Conservation (phyloP, 2,113 vertebrate species). For the Seriola rivoliana region DNA sequence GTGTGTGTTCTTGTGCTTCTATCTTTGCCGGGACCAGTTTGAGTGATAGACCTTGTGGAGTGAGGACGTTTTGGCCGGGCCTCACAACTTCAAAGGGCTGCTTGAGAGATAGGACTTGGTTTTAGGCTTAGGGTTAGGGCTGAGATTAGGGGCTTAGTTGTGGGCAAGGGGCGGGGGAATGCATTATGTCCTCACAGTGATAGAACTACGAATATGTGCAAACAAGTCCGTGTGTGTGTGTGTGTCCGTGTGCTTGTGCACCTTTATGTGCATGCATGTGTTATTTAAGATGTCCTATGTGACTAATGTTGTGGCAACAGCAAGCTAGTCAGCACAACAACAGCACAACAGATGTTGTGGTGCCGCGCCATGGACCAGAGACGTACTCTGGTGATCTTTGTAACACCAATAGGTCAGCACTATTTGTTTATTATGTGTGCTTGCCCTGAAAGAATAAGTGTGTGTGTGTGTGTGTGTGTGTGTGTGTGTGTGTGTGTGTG, state of each 20-base stretch:
- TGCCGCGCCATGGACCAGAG: conserved; percentile 23
- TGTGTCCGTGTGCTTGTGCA: not conserved
- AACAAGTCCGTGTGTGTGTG: not conserved
- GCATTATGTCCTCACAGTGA: no score
- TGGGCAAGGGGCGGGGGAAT: no score
- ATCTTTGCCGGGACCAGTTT: no score
- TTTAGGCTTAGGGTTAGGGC: no score
- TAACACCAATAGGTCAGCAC: conserved; percentile 52
- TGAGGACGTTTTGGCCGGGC: no score
- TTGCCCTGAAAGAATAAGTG: conserved; percentile 1
- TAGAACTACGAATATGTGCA: not conserved
- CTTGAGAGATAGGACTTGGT: no score
- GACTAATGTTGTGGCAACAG: conserved; percentile 70
- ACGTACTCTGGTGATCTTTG: conserved; percentile 50
- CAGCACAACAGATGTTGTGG: conserved; percentile 48
- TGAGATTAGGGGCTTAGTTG: no score
- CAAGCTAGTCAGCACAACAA: conserved; percentile 18
- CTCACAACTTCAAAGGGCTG: no score
- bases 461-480: not conserved
- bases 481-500: no score
- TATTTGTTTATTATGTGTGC: conserved; percentile 62
- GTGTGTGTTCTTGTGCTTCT: not conserved
- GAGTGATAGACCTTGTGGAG: no score
- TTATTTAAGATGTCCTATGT: conserved; percentile 45
- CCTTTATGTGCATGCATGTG: conserved; percentile 21